Percentiles rank a stretch among this genome's conserved stretches.
Conservation (phyloP, 2,113 vertebrate genomes). For the Gopherus evgoodei region DNA sequence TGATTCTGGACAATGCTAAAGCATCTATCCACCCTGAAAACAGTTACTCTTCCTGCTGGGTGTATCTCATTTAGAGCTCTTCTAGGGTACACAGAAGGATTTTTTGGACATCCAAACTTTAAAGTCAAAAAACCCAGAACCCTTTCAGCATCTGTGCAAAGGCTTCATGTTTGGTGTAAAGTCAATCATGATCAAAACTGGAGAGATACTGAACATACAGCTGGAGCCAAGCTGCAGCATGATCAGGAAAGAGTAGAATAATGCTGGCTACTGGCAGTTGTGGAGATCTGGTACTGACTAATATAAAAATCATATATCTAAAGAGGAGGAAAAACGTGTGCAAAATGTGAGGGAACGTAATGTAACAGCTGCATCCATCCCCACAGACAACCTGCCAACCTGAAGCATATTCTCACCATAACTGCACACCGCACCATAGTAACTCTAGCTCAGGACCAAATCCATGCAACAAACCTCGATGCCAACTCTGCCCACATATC, state of each 20-base stretch:
- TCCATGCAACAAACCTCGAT: no score
- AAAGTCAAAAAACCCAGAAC: neutral
- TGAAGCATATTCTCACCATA: no score
- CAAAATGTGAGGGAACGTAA: neutral
- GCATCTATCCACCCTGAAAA: neutral
- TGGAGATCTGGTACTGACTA: neutral
- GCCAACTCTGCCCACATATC: no score
- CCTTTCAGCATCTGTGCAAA: neutral
- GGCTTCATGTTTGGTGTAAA: neutral
- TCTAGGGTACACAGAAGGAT: neutral
- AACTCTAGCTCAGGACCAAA: no score
- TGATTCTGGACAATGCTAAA: neutral
- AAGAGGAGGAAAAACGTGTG: neutral
- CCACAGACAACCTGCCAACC: no score
- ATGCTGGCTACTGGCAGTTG: neutral
- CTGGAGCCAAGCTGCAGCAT: neutral
- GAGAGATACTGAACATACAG: neutral
- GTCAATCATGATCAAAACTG: neutral
- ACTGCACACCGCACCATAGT: no score
- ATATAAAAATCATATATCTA: neutral
- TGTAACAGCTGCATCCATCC: neutral
- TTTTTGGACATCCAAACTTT: neutral
- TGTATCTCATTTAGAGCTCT: neutral
- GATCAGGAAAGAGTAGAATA: neutral
- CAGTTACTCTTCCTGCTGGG: neutral